A percentile compares a stretch with the other conserved stretches of the same genome.
Evolutionary conservation across 92 coral and sea anemone genomes (phyloP).

Genomic region (Diadumene lineata): DNA sequence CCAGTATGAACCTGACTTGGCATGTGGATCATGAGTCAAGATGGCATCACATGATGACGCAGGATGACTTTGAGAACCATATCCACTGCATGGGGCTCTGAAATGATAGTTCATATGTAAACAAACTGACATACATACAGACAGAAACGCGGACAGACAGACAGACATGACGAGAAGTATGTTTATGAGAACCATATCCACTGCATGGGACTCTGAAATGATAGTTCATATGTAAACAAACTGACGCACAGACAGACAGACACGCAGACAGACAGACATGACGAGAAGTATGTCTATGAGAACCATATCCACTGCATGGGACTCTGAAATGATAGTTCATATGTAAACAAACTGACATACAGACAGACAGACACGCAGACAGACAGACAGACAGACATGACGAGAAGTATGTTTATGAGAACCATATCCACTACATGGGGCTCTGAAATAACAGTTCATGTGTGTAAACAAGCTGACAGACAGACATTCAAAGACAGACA

Average conservation of each 20-base stretch:
- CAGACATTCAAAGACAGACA: background rate
- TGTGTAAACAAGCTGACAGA: background rate
- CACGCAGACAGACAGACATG: background rate
- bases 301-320: constrained; percentile 53
- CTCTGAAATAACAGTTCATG: constrained; percentile 12
- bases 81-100: constrained; percentile 57
- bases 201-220: constrained; percentile 40
- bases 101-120: background rate
- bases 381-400: background rate
- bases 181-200: constrained; percentile 28
- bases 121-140: background rate
- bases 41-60: constrained; percentile 88
- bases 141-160: background rate
- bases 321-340: constrained; percentile 12
- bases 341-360: background rate
- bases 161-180: background rate
- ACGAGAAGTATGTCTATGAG: background rate
- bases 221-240: background rate
- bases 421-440: constrained; percentile 53
- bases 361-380: background rate
- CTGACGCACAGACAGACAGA: background rate
- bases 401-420: background rate
- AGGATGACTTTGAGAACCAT: constrained; percentile 81
- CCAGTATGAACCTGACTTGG: constrained; percentile 87
- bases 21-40: constrained; percentile 48